phyloP scores from a whole-genome alignment of 2,888 invertebrate species.

The Pyrgus malvae region DNA sequence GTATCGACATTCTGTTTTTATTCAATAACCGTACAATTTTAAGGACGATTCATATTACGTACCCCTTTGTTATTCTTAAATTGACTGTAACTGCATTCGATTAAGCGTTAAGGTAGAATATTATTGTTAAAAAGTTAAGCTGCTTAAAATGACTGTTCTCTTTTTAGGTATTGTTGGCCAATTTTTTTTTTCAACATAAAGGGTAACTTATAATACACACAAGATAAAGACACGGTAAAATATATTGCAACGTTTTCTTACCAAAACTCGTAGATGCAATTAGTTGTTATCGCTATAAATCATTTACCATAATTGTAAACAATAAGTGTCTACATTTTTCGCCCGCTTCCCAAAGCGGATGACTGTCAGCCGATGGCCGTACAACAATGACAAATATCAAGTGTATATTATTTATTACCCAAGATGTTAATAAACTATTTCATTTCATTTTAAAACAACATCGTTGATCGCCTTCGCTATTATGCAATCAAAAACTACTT shows the following conservation, averaged over 20 bases:
- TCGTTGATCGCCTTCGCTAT: slow-evolving; percentile 46
- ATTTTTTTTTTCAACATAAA: background rate
- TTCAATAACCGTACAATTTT: slow-evolving; percentile 61
- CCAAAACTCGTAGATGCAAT: no score
- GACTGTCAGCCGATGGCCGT: no score
- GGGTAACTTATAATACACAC: background rate
- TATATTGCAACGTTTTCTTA: no score
- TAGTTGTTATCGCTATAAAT: background rate
- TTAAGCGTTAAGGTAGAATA: slow-evolving; percentile 35
- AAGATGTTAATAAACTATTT: no score
- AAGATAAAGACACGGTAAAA: no score
- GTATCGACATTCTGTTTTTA: slow-evolving; percentile 62
- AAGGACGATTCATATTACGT: slow-evolving; percentile 55
- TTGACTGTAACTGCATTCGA: slow-evolving; percentile 54
- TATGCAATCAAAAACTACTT: slow-evolving; percentile 69
- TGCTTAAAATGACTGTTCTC: background rate
- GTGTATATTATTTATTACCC: no score
- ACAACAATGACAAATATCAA: no score
- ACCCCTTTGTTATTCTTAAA: slow-evolving; percentile 65
- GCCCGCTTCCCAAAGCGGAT: no score
- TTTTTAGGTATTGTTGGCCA: no score
- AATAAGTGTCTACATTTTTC: no score
- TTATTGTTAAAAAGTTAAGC: slow-evolving; percentile 9
- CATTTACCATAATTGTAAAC: slow-evolving; percentile 9
- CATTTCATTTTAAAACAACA: slow-evolving; percentile 39